Evolutionary conservation across 2,113 vertebrate species (phyloP).

Genomic region (Lucifuga dentata): DNA sequence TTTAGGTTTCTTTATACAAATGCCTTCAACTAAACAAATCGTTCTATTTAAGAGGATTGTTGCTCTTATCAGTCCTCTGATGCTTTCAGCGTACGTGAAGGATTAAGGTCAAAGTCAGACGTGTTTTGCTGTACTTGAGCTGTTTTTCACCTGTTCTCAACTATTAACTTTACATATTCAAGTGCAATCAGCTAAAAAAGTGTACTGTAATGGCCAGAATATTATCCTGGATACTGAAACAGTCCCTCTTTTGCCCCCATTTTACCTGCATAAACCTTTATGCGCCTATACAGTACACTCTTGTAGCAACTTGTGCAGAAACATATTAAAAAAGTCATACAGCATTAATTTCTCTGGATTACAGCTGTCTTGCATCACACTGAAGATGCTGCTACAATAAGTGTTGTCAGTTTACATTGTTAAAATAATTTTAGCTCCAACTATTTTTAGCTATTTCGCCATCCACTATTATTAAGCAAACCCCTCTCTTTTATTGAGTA

Average conservation of each 20-base stretch:
- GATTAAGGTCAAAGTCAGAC: neutral
- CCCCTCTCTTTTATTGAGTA: neutral
- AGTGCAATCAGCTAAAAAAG: neutral
- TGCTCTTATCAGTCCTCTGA: conserved; percentile 27
- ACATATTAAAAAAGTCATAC: conserved; percentile 45
- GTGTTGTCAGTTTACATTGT: conserved; percentile 21
- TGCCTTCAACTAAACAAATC: conserved; percentile 28
- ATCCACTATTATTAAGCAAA: too few relatives aligned
- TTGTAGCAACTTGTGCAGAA: conserved; percentile 12
- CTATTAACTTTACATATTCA: neutral
- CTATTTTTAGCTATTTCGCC: neutral
- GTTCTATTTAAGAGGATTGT: conserved; percentile 19
- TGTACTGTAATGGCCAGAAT: neutral
- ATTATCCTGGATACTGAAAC: too few relatives aligned
- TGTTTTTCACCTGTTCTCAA: neutral
- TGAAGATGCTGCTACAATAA: conserved; percentile 37
- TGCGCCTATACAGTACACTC: conserved; percentile 16
- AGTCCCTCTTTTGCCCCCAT: too few relatives aligned
- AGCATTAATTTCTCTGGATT: conserved; percentile 61
- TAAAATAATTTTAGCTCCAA: conserved; percentile 2
- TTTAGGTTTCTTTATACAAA: conserved; percentile 45
- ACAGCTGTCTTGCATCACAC: conserved; percentile 65
- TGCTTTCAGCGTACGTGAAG: conserved; percentile 27
- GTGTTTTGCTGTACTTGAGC: neutral
- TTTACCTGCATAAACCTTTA: conserved; percentile 6